phyloP scores from a whole-genome alignment of 1,140 invertebrate species.

The Drosophila persimilis region DNA sequence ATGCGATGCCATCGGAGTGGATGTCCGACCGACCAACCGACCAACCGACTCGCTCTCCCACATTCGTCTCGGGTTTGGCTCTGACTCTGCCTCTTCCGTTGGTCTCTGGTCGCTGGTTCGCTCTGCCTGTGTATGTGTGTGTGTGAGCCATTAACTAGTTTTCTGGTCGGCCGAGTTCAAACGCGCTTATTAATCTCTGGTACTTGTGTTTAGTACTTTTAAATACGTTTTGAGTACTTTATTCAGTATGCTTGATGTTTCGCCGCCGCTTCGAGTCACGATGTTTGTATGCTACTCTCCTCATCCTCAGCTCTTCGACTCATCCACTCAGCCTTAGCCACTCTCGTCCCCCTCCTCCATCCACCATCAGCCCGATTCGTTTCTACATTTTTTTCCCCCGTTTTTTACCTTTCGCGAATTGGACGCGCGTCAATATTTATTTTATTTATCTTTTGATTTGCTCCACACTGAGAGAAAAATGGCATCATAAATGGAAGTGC shows the following conservation, averaged over 20 bases:
- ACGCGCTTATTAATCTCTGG: constrained; percentile 82
- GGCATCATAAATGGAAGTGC: too few species aligned
- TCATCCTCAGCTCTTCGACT: not conserved
- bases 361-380: not conserved
- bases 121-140: constrained; percentile 1
- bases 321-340: too few species aligned
- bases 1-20: too few species aligned
- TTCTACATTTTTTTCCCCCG: constrained; percentile 7
- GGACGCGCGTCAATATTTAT: constrained; percentile 55
- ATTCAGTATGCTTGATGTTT: constrained; percentile 81
- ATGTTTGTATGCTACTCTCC: constrained; percentile 35
- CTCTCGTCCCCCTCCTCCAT: constrained; percentile 1
- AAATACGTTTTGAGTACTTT: constrained; percentile 83
- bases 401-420: constrained; percentile 34
- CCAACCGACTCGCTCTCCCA: constrained; percentile 7
- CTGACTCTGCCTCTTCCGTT: not conserved
- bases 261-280: constrained; percentile 74
- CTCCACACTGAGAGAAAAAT: constrained; percentile 3
- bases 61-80: constrained; percentile 4
- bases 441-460: constrained; percentile 35
- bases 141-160: constrained; percentile 71
- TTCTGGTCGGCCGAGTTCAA: constrained; percentile 82
- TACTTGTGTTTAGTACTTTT: constrained; percentile 82
- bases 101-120: not conserved
- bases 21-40: too few species aligned